Evolutionary conservation across 2,113 vertebrate species (phyloP), one percentile per base, ranked within the genome.

Genomic region (Colius striatus): DNA sequence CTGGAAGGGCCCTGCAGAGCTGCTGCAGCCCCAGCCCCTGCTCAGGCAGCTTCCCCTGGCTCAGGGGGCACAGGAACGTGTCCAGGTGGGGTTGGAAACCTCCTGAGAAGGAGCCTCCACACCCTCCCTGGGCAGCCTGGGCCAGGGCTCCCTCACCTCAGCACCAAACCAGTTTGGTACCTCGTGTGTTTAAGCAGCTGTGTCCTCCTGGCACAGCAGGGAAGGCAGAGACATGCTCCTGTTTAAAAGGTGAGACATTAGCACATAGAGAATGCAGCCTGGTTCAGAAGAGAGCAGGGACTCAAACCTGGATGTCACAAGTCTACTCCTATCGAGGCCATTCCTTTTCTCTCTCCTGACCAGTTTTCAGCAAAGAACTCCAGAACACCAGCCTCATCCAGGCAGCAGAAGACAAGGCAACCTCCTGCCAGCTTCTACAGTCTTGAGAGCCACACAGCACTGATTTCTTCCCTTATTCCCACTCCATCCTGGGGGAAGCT

Each of bases 131-230:
- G 38, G 38, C 38, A 41, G 38, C 38, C 38, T 41, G 38, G 38
- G 38, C 38, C 38, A 41, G 38, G 38, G 38, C 38, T 41, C 38
- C 38, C 38, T 41, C 38, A 9, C 38, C 38, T 41, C 38, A 41
- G 38, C 38, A 41, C 12, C 38, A 41, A 41, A 41, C 38, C 38
- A 41, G 38, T 41, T 38, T 20, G 32, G 45, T 48, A 32, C 23
- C 62, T 84, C 60, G 17, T 9, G 15, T 5, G 41, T 51, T 71
- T 27, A 75, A 66, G 61, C 0, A 86, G 15, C 47, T 53, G 7
- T 1, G 23, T 32, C 55, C 68, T 78, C 63, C 70, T 29, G 36
- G 36, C 13, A 65, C 0, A 0, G 43, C 30, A 65, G 29, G n/a
- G 26, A 72, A 75, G 12, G 66, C 54, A 58, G 65, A 14, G 18